These are phyloP conservation scores for Rutpela maculata DNA, from an alignment of 2,888 invertebrate species.

Conservation along the genomic window DNA sequence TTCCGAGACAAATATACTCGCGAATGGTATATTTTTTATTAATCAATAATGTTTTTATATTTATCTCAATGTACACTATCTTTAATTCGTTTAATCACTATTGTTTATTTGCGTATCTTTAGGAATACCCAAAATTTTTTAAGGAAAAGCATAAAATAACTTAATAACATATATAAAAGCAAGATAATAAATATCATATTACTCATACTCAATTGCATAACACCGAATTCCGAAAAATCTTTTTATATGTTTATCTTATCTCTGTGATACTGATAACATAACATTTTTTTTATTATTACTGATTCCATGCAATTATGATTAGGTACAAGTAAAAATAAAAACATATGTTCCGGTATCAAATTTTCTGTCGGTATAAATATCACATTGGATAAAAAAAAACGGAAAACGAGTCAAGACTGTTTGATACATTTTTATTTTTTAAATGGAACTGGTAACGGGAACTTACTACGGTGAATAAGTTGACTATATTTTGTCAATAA, in stretches of 20 bases:
- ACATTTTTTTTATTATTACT: too few relatives aligned
- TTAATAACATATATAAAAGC: background rate
- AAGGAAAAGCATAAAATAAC: background rate
- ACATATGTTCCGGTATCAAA: background rate
- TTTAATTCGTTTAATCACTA: background rate
- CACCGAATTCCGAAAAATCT: background rate
- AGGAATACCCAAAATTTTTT: background rate
- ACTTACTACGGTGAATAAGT: too few relatives aligned
- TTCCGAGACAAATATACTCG: background rate
- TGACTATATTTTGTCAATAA: too few relatives aligned
- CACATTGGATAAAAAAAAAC: too few relatives aligned
- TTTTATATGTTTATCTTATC: background rate
- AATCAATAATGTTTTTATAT: background rate
- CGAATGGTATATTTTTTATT: background rate
- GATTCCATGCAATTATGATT: background rate
- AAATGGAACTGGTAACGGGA: too few relatives aligned
- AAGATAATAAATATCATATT: background rate
- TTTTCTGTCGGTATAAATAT: background rate
- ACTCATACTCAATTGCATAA: background rate
- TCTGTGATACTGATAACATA: background rate
- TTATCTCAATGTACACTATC: background rate
- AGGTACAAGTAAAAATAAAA: background rate
- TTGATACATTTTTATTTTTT: too few relatives aligned
- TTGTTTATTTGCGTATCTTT: background rate
- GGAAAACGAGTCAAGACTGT: too few relatives aligned